Evolutionary conservation across 2,888 invertebrate species (phyloP), one percentile per base, ranked within the genome.

Genomic region (Corbicula japonica): DNA sequence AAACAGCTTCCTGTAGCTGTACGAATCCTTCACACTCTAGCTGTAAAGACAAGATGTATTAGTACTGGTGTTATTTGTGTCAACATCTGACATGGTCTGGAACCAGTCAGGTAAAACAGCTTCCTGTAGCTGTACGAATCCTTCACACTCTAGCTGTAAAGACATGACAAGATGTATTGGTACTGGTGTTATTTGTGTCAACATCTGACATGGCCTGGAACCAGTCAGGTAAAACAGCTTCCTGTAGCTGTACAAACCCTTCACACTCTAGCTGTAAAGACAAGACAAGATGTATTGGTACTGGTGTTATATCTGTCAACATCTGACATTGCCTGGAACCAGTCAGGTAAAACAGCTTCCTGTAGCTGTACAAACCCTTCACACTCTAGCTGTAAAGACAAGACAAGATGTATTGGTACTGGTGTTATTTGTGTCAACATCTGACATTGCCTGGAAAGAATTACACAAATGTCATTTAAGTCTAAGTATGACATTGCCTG

Each of bases 171-270:
- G 10, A 18, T 12, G 41, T n/a, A n/a, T 94, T 94, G 0, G 96
- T 94, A 90, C 96, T 96, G 46, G 94, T 94, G 8, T 94, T 92
- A 90, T 96, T 95, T 52, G 96, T 96, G 87, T 96, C 96, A 46
- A 96, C 96, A 95, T 98, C 98, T 91, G 96, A 96, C 87, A 98
- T 94, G 18, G 96, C 95, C 92, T 97, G 95, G 94, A 96, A 97
- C 91, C 97, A 95, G 92, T 97, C 97, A 46, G 98, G 97, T 92
- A 95, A 95, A 92, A 96, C 96, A 32, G 95, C 93, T 94, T 97
- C 96, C 85, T 97, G 95, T 44, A 96, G 91, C 88, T 96, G 95
- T 96, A 98, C 96, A 93, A 96, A 92, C 23, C 83, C 58, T 10
- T 88, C 85, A 4, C 87, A 86, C 69, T 92, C 90, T 32, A 97